A percentile compares a stretch with the other conserved stretches of the same genome.
These are phyloP conservation scores for Protonemura montana DNA, from an alignment of 2,888 invertebrate genomes.

Conservation along the genomic window DNA sequence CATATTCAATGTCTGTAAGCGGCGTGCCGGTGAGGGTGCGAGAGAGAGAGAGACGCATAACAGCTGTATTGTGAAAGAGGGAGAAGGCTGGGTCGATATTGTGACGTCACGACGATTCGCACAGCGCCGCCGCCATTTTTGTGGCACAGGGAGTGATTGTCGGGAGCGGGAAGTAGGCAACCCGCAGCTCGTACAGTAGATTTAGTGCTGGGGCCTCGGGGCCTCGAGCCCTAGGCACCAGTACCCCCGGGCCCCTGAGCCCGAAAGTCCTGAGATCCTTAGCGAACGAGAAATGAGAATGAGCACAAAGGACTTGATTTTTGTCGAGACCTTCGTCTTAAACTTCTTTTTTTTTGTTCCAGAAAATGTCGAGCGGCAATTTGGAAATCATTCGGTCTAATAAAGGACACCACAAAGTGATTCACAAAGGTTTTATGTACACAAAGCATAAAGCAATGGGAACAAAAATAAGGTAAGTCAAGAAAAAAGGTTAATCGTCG, in stretches of 20 bases:
- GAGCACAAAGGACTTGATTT: no score
- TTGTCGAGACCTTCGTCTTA: no score
- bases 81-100: neutral
- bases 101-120: neutral
- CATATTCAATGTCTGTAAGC: neutral
- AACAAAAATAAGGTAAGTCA: slow-evolving; percentile 55
- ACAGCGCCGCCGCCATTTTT: neutral
- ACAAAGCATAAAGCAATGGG: slow-evolving; percentile 61
- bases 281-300: no score
- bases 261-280: no score
- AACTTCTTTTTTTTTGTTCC: neutral
- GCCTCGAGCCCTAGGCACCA: no score
- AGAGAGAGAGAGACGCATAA: neutral
- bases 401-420: slow-evolving; percentile 62
- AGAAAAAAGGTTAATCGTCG: no score
- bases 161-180: no score
- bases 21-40: neutral
- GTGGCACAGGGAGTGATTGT: no score
- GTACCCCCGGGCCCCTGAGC: no score
- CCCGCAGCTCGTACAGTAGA: no score
- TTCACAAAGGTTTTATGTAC: slow-evolving; percentile 61
- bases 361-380: slow-evolving; percentile 27
- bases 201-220: no score
- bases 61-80: neutral
- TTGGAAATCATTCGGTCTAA: slow-evolving; percentile 59